phyloP scores from a whole-genome alignment of 2,113 vertebrate genomes.

The Bubo scandiacus region DNA sequence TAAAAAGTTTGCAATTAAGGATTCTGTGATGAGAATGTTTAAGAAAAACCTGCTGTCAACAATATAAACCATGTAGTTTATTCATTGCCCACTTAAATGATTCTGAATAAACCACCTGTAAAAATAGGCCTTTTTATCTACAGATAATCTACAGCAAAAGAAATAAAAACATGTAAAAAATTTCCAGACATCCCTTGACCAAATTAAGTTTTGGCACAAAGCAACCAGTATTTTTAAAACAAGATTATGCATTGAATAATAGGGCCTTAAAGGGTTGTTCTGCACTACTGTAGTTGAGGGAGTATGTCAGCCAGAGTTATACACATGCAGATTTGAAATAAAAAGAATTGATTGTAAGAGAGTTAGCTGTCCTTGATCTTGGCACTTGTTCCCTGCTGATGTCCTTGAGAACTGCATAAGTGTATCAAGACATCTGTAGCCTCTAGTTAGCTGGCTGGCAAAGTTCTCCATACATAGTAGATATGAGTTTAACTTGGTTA shows the following conservation, averaged over 20 bases:
- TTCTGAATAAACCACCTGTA: neutral
- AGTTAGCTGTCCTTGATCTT: neutral
- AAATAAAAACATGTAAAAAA: neutral
- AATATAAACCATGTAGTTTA: neutral
- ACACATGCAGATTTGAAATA: neutral
- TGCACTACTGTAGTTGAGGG: neutral
- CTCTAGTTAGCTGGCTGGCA: neutral
- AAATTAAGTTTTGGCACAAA: neutral
- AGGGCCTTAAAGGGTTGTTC: neutral
- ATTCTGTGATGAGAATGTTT: neutral
- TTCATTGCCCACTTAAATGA: neutral
- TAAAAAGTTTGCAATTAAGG: neutral
- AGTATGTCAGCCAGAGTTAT: neutral
- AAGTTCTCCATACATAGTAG: neutral
- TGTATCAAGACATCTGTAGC: neutral
- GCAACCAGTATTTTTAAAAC: neutral
- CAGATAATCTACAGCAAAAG: neutral
- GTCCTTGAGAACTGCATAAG: neutral
- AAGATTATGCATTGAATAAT: neutral
- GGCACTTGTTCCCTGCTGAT: neutral
- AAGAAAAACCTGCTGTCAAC: neutral
- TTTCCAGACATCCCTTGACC: fast-evolving
- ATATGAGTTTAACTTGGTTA: neutral
- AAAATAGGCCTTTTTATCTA: neutral
- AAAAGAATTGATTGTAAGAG: neutral